Conservation (phyloP, 2,113 vertebrate genomes). For the Oryzias melastigma region DNA sequence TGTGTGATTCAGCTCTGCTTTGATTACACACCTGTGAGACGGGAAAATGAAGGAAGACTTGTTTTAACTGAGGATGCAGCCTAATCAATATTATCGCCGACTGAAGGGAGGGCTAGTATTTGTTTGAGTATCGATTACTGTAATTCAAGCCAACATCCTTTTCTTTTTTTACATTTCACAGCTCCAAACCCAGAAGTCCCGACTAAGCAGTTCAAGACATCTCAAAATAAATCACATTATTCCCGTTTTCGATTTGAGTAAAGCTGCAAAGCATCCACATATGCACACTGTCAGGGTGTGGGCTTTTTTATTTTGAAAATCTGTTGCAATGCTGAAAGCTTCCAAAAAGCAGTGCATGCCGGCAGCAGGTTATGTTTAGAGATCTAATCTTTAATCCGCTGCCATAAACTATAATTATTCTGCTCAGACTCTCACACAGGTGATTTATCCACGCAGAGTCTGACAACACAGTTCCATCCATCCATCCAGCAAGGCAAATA, state of each 20-base stretch:
- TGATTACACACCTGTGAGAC: neutral
- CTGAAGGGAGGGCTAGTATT: conserved; percentile 32
- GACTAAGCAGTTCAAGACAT: conserved; percentile 25
- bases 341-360: conserved; percentile 12
- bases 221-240: neutral
- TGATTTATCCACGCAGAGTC: neutral
- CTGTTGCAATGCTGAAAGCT: neutral
- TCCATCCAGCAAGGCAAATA: neutral
- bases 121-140: conserved; percentile 50
- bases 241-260: conserved; percentile 14
- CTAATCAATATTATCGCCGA: conserved; percentile 57
- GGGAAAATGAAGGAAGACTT: conserved; percentile 30
- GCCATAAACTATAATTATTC: conserved; percentile 33
- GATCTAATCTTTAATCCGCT: conserved; percentile 34
- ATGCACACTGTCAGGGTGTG: neutral
- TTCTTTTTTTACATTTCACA: conserved; percentile 40
- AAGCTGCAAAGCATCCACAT: neutral
- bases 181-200: conserved; percentile 23
- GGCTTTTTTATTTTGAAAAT: neutral
- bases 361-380: conserved; percentile 13
- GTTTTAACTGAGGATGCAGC: conserved; percentile 31
- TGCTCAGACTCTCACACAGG: conserved; percentile 10
- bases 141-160: conserved; percentile 20
- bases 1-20: conserved; percentile 24
- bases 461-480: neutral